phyloP scores from a whole-genome alignment of 2,888 invertebrate species.

The Allygus modestus region DNA sequence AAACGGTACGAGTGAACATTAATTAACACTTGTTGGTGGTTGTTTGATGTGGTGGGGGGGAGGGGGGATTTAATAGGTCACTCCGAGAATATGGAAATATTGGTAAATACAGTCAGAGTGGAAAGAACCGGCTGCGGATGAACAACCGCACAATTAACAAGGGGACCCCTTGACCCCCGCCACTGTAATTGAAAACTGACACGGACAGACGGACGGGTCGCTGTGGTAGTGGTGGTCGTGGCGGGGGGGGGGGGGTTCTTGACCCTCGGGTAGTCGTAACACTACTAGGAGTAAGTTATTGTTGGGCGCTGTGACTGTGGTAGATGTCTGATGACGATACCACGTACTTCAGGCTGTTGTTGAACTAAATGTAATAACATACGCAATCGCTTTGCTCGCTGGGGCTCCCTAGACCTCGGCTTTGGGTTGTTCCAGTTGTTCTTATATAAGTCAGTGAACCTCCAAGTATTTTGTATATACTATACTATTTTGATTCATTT shows the following conservation, averaged over 20 bases:
- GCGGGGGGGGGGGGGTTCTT: constrained; percentile 34
- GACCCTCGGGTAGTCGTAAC: too few species aligned
- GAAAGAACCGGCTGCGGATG: constrained; percentile 26
- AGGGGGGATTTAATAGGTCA: not conserved
- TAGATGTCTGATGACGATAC: too few species aligned
- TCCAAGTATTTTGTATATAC: too few species aligned
- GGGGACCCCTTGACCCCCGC: constrained; percentile 1
- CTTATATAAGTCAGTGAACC: too few species aligned
- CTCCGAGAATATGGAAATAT: constrained; percentile 12
- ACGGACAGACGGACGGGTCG: constrained; percentile 43
- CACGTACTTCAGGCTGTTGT: too few species aligned
- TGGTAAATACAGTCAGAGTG: constrained; percentile 3
- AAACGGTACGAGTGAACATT: not conserved
- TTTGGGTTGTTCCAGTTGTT: too few species aligned
- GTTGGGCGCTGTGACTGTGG: too few species aligned
- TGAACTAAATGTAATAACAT: too few species aligned
- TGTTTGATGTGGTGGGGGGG: not conserved
- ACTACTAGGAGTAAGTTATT: too few species aligned
- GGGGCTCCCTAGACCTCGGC: too few species aligned
- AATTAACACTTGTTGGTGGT: not conserved
- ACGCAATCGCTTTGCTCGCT: too few species aligned
- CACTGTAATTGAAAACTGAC: constrained; percentile 29
- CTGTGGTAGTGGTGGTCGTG: constrained; percentile 5
- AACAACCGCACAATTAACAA: constrained; percentile 25
- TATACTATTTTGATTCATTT: too few species aligned